Base-by-base conservation (phyloP, 2,797 vertebrate species). In the Rhyacichthys aspro region DNA sequence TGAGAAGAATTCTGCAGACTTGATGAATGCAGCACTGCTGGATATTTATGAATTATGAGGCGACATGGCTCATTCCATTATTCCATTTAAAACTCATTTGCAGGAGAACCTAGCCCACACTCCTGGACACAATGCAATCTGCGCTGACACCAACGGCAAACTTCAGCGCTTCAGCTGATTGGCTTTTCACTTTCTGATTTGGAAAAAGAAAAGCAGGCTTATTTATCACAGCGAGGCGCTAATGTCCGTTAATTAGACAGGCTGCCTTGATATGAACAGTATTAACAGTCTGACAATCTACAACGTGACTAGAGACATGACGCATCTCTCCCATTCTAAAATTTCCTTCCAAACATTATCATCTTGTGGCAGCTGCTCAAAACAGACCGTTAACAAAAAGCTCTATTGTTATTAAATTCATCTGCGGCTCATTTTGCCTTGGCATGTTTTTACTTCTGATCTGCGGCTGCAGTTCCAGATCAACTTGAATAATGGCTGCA, bases 11-110 rank as follows among this genome's bases (percentile, higher is more conserved):
- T 70, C 64, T 43, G 55, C 67, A 34, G 45, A 39, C 52, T 60
- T 81, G 81, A 84, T 76, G 71, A 84, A 85, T 79, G 73, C 55
- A 12, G 47, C 55, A 43, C 68, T 65, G 59, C 57, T 72, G 54
- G 72, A 78, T 78, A 74, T 78, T 74, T 69, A 79, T 87, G 82
- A 86, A 67, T 80, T 70, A 86, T 73, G 70, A 71, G 60, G 66
- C 60, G 48, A 55, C 75, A 72, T 12, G 55, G 62, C 60, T 67
- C 37, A 15, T 63, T 72, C 66, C 55, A 72, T 78, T 82, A 59
- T 81, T 81, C 54, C 44, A 76, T 84, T 84, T 73, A 71, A 85
- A 83, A 66, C 59, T 67, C 49, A 74, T 71, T 78, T 82, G 63
- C 66, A 71, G 48, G 56, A 55, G 62, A 70, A 79, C 59, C 59